Base-by-base conservation (phyloP, 2,797 vertebrate species). In the Lepus oiostolus region DNA sequence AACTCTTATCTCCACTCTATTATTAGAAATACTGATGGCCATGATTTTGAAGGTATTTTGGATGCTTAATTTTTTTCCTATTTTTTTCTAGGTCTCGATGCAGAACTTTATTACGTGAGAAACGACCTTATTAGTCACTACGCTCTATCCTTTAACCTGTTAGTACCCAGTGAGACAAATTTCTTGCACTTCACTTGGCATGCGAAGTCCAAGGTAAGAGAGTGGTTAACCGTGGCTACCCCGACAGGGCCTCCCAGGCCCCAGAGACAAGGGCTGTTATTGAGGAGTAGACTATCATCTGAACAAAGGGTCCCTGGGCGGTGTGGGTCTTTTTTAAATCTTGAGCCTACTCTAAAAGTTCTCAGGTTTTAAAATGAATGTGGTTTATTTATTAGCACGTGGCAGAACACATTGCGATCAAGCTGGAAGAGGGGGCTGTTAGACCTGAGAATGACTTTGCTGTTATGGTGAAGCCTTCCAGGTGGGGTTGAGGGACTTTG, bases 181-280 rank as follows among this genome's bases (percentile, higher is more conserved):
- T 99, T 98, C 96, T 99, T 99, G 85, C 99, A 99, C 97, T 99
- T 99, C 97, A 99, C 99, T 89, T 99, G 99, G 99, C 98, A 99
- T 91, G 99, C 99, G 2, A 99, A 99, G 98, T 97, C 97, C 94
- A 97, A 97, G 97, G 97, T 97, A 97, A 97, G 97, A 95, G 74
- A 47, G 30, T 47, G 67, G 58, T 54, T 35, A 79, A 54, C n/a
- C 19, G 21, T n/a, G 50, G 63, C 76, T 9, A 4, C n/a, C 63
- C 2, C 28, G 76, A 65, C 24, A 67, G 70, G 16, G 32, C 50
- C 70, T 71, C 42, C 19, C 35, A 32, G 79, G 79, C 60, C 62
- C 35, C 82, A 28, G 16, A 81, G 76, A n/a, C 81, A 52, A 54
- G 58, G 81, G 63, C 58, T 65, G 1, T 42, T 10, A 83, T 14